These are phyloP conservation scores for Sitophilus oryzae DNA, from an alignment of 1,140 invertebrate species.

Conservation along the genomic window DNA sequence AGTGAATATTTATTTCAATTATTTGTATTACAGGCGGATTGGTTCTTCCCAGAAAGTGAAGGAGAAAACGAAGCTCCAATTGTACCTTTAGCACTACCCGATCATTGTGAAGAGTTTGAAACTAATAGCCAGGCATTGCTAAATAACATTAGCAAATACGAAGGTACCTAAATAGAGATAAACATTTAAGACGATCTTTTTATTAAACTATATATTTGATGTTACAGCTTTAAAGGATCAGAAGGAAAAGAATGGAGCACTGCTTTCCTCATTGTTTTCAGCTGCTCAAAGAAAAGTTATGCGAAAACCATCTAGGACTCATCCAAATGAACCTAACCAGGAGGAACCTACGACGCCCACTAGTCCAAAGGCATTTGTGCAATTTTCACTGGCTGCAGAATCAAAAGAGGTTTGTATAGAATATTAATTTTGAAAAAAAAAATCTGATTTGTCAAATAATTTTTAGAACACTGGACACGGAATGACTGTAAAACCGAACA, in stretches of 20 bases:
- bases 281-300: slow-evolving; percentile 65
- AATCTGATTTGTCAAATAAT: background rate
- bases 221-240: slow-evolving; percentile 38
- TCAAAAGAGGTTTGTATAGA: slow-evolving; percentile 40
- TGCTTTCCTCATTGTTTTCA: slow-evolving; percentile 61
- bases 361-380: slow-evolving; percentile 29
- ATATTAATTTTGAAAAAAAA: no score
- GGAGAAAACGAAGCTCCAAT: slow-evolving; percentile 48
- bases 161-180: slow-evolving; percentile 52
- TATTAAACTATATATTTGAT: slow-evolving; percentile 1
- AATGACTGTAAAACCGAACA: slow-evolving; percentile 26
- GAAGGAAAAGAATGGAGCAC: slow-evolving; percentile 55
- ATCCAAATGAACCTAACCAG: slow-evolving; percentile 28
- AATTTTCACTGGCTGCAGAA: slow-evolving; percentile 30
- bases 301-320: slow-evolving; percentile 35
- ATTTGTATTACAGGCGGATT: slow-evolving; percentile 64
- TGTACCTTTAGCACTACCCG: slow-evolving; percentile 34
- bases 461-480: slow-evolving; percentile 14
- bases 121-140: slow-evolving; percentile 43
- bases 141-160: slow-evolving; percentile 67
- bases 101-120: slow-evolving; percentile 44
- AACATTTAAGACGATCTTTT: slow-evolving; percentile 21
- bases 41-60: slow-evolving; percentile 64
- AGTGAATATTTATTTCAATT: no score
- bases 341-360: slow-evolving; percentile 36